Percentiles rank a stretch among this genome's conserved stretches.
Evolutionary conservation across 1,140 invertebrate species (phyloP).

Genomic region (Drosophila tristis): DNA sequence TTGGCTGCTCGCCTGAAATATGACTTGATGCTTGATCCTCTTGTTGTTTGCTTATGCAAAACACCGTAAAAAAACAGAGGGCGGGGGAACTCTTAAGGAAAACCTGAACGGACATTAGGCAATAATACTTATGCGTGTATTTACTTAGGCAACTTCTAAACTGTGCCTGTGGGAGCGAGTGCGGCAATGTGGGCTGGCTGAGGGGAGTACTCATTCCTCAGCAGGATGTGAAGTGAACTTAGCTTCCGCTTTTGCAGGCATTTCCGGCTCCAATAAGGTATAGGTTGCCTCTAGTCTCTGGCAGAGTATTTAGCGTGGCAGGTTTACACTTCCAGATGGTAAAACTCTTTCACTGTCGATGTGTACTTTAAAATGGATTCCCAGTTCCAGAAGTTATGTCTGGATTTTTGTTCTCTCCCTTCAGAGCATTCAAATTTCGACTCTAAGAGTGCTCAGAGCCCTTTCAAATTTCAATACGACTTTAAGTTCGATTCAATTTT

Average conservation of each 20-base stretch:
- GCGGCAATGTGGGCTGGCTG: background rate
- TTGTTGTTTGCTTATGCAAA: slow-evolving; percentile 57
- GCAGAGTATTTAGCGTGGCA: no score
- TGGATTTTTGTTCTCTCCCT: no score
- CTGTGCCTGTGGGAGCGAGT: background rate
- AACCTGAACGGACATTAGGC: slow-evolving; percentile 66
- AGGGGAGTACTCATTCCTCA: no score
- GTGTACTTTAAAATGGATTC: no score
- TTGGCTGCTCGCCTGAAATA: slow-evolving; percentile 61
- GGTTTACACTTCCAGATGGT: no score
- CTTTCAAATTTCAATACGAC: slow-evolving; percentile 40
- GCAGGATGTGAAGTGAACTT: no score
- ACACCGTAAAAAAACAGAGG: slow-evolving; percentile 35
- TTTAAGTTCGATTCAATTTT: slow-evolving; percentile 70
- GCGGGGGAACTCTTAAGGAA: slow-evolving; percentile 34
- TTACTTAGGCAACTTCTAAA: slow-evolving; percentile 53
- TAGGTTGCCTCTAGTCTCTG: no score
- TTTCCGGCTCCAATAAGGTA: no score
- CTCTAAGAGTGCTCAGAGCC: background rate
- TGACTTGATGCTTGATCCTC: slow-evolving; percentile 38
- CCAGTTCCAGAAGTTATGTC: no score
- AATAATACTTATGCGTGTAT: slow-evolving; percentile 46
- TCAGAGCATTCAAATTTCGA: slow-evolving; percentile 22
- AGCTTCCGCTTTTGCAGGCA: no score
- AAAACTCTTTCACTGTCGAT: no score